Evolutionary conservation across 2,888 invertebrate species (phyloP), one percentile per base, ranked within the genome.

Genomic region (Acrocera orbiculus): DNA sequence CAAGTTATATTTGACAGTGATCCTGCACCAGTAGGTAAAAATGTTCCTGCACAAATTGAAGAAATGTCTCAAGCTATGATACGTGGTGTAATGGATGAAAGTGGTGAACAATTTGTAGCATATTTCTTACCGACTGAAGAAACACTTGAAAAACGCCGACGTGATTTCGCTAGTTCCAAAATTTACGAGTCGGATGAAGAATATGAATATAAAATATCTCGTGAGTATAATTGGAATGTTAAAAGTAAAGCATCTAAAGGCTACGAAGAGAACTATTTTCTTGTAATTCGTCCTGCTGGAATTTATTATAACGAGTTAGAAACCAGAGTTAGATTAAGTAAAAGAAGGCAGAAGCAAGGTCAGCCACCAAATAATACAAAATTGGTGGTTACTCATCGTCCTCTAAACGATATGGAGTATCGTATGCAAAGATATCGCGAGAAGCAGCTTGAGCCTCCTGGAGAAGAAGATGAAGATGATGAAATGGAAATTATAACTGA

Each of bases 51-150:
- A 7, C 89, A 92, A 53, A 73, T 87, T 47, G 93, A 95, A 56
- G 90, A 93, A 56, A 95, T 96, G 93, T 92, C 92, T 17, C 93
- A 96, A 60, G 96, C 95, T 49, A 93, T 96, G 90, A 95, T 96
- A 63, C 73, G 92, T 57, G 98, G 96, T 77, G 95, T 98, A 56
- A 92, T 93, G 81, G 96, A 98, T 53, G 92, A 93, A 61, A 90
- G 87, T 50, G 95, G 96, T 15, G 93, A 96, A 61, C 95, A 96
- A 60, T 98, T 96, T 62, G 96, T 98, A 0, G 96, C 95, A 0
- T 96, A 98, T 62, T 99, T 98, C 65, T 63, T 96, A 42, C 98
- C 98, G 1, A 82, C 89, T 0, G 87, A 89, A 24, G 85, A 85
- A 8, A 96, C 96, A 0, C 64, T 95, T 44, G 72, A 73, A 43